These are phyloP conservation scores for Drosophila tani DNA, from an alignment of 1,140 invertebrate species.

Conservation along the genomic window DNA sequence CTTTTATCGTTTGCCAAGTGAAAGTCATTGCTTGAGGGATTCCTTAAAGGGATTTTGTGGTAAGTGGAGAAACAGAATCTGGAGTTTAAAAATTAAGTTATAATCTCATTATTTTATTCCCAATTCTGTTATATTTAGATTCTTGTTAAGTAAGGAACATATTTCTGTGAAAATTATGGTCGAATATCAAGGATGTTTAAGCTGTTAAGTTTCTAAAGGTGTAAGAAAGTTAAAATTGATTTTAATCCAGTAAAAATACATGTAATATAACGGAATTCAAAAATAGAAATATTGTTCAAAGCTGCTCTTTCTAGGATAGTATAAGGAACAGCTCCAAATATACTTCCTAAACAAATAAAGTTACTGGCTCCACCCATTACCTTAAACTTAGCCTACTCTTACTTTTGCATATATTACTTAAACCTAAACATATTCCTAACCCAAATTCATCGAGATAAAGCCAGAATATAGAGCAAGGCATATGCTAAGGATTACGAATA, in stretches of 20 bases:
- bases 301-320: not conserved
- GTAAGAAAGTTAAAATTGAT: not conserved
- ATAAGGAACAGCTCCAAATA: too few species aligned
- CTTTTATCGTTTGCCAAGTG: conserved; percentile 22
- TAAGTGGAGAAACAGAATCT: not conserved
- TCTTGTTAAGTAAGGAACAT: not conserved
- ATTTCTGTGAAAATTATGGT: not conserved
- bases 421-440: conserved; percentile 21
- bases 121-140: not conserved
- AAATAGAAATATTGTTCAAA: not conserved
- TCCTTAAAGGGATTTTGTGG: not conserved
- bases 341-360: not conserved
- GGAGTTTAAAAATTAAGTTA: not conserved
- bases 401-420: not conserved
- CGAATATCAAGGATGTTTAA: not conserved
- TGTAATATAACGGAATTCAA: not conserved
- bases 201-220: not conserved
- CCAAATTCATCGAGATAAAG: conserved; percentile 31
- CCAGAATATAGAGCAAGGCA: conserved; percentile 28
- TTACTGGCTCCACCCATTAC: too few species aligned
- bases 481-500: conserved; percentile 23
- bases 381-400: not conserved
- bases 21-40: conserved; percentile 28
- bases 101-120: too few species aligned
- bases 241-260: not conserved